Conservation (phyloP, 2,888 invertebrate species). For the Tipula helvola region DNA sequence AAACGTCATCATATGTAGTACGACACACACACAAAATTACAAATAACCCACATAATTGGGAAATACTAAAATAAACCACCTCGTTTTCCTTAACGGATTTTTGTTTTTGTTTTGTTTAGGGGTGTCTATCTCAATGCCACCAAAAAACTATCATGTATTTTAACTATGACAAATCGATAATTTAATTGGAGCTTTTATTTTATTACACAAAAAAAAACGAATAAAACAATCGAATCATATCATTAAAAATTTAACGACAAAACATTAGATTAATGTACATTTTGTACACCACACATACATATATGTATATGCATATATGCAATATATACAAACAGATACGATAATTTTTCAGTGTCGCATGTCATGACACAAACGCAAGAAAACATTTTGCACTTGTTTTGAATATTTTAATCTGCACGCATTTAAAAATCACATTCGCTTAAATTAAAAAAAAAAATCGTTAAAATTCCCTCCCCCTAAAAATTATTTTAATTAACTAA, state of each 20-base stretch:
- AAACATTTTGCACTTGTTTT: neutral
- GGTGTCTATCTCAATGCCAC: neutral
- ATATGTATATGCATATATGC: too few species aligned
- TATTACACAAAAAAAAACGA: neutral
- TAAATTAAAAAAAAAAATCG: neutral
- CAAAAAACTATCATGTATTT: neutral
- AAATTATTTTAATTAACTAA: neutral
- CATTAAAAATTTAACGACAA: neutral
- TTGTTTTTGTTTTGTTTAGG: neutral
- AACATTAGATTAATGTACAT: neutral
- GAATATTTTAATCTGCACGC: neutral
- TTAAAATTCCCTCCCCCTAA: neutral
- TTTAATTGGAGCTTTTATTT: neutral
- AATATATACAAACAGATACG: too few species aligned
- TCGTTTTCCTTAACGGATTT: neutral
- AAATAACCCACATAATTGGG: neutral
- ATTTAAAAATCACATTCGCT: neutral
- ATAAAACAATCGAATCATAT: neutral
- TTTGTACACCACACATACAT: neutral
- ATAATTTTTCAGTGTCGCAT: neutral
- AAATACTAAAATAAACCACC: neutral
- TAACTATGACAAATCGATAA: neutral
- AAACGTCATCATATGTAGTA: neutral
- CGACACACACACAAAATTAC: neutral
- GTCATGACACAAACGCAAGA: neutral